Percentiles rank a stretch among this genome's conserved stretches.
These are phyloP conservation scores for Frankliniella fusca DNA, from an alignment of 2,888 invertebrate genomes.

Conservation along the genomic window DNA sequence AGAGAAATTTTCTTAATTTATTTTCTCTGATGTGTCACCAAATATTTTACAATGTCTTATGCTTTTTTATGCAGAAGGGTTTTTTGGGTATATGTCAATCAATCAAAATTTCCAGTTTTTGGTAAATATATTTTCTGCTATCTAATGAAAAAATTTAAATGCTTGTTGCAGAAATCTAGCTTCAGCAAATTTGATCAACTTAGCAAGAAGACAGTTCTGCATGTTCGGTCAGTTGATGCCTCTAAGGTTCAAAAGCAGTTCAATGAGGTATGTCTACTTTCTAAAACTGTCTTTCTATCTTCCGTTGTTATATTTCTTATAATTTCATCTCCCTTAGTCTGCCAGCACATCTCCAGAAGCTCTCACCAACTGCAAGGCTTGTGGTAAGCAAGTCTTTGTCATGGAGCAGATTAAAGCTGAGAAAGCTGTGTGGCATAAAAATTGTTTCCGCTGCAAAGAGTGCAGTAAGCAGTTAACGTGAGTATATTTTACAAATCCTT, in stretches of 20 bases:
- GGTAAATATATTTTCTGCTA: background rate
- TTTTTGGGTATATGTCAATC: too few species aligned
- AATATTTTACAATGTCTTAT: slow-evolving; percentile 33
- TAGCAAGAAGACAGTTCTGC: slow-evolving; percentile 62
- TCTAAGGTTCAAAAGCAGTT: slow-evolving; percentile 64
- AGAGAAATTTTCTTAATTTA: background rate
- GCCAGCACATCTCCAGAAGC: slow-evolving; percentile 51
- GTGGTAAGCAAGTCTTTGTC: slow-evolving; percentile 86
- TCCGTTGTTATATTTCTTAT: slow-evolving; percentile 17
- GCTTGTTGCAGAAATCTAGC: slow-evolving; percentile 63
- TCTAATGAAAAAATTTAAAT: background rate
- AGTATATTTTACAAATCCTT: slow-evolving; percentile 45
- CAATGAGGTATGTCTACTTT: slow-evolving; percentile 55
- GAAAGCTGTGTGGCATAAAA: slow-evolving; percentile 84
- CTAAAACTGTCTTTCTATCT: slow-evolving; percentile 3
- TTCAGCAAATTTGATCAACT: slow-evolving; percentile 71
- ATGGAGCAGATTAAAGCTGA: slow-evolving; percentile 96
- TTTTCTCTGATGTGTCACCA: background rate
- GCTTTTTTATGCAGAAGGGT: slow-evolving; percentile 30
- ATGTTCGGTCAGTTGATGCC: slow-evolving; percentile 63
- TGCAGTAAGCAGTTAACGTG: slow-evolving; percentile 90
- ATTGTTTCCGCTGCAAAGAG: slow-evolving; percentile 89
- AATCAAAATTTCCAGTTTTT: background rate
- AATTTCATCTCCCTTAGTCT: slow-evolving; percentile 33
- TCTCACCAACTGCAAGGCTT: slow-evolving; percentile 72